A percentile compares a stretch with the other conserved stretches of the same genome.
These are phyloP conservation scores for Chrysopilus asiliformis DNA, from an alignment of 2,888 invertebrate genomes.

Conservation along the genomic window DNA sequence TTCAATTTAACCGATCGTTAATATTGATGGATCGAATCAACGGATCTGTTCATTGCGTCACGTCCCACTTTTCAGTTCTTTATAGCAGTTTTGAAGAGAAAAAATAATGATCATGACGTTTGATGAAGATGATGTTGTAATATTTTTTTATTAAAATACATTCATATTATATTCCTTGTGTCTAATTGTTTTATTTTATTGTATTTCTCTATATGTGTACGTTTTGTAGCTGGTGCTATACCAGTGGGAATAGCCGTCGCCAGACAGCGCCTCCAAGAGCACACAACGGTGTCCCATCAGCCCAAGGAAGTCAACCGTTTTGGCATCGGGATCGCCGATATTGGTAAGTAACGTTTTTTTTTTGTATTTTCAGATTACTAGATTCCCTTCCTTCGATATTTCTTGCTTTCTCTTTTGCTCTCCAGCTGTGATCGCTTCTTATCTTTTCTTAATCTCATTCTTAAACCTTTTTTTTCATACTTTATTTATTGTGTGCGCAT, in stretches of 20 bases:
- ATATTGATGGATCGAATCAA: no score
- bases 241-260: constrained; percentile 78
- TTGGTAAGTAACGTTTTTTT: no score
- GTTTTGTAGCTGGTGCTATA: constrained; percentile 42
- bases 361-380: neutral
- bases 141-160: no score
- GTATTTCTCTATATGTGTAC: neutral
- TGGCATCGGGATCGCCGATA: constrained; percentile 34
- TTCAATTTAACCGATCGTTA: no score
- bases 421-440: no score
- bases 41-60: no score
- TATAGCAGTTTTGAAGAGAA: no score
- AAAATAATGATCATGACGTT: no score
- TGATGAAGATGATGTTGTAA: no score
- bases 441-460: neutral
- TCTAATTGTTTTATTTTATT: neutral
- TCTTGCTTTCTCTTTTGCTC: no score
- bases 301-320: constrained; percentile 34
- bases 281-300: constrained; percentile 20
- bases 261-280: constrained; percentile 50
- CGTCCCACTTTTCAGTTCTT: no score
- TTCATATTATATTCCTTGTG: constrained; percentile 4
- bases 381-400: neutral
- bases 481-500: neutral
- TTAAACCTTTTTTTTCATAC: neutral